A percentile compares a stretch with the other conserved stretches of the same genome.
phyloP scores from a whole-genome alignment of 2,797 vertebrate species.

The Sphenopsis melanotis region DNA sequence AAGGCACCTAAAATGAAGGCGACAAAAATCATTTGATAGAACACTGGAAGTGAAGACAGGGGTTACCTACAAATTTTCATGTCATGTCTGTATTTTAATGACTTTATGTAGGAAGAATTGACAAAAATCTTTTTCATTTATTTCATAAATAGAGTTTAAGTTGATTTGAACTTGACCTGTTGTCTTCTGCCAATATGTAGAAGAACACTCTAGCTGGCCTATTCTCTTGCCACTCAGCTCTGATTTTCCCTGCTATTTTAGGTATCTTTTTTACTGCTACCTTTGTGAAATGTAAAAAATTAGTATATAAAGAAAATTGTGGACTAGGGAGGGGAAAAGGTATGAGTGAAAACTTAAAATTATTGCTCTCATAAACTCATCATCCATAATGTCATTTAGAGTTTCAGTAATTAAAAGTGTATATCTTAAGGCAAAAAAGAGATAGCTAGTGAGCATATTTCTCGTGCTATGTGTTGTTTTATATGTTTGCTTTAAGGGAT shows the following conservation, averaged over 20 bases:
- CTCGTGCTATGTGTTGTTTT: conserved; percentile 14
- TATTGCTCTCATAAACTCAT: not conserved
- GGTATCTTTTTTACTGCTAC: not conserved
- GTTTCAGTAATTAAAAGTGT: not conserved
- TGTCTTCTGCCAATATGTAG: not conserved
- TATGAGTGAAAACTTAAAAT: not conserved
- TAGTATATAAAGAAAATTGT: not conserved
- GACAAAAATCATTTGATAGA: not conserved
- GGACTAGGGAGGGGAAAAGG: not conserved
- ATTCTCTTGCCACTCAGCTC: not conserved
- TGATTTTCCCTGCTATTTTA: not conserved
- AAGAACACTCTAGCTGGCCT: not conserved
- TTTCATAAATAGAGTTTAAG: conserved; percentile 7
- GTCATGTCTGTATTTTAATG: not conserved
- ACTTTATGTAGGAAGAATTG: not conserved
- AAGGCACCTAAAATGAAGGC: not conserved
- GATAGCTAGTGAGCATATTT: conserved; percentile 3
- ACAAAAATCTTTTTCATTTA: not conserved
- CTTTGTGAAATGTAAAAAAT: not conserved
- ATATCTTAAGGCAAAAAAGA: conserved; percentile 18
- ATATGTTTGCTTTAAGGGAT: conserved; percentile 56
- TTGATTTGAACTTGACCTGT: not conserved
- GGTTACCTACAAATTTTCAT: not conserved
- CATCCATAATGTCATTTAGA: not conserved
- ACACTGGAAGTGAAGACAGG: not conserved